phyloP scores from a whole-genome alignment of 1,140 invertebrate species.

The Cydia fagiglandana region DNA sequence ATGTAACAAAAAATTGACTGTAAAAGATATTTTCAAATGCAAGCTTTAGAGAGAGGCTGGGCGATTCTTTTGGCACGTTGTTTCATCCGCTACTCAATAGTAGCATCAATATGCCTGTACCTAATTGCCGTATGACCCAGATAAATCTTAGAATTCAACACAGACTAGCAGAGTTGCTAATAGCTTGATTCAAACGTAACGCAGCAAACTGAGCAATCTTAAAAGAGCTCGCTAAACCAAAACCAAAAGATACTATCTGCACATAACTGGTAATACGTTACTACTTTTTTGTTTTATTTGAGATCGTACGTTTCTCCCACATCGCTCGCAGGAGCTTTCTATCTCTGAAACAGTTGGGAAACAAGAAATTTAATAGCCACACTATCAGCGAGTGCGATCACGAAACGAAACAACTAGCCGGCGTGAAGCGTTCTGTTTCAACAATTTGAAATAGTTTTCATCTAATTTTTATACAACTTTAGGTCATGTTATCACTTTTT shows the following conservation, averaged over 20 bases:
- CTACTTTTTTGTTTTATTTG: not conserved
- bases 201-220: not conserved
- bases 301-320: not conserved
- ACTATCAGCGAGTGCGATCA: not conserved
- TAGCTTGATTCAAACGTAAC: not conserved
- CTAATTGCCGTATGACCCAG: not conserved
- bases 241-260: not conserved
- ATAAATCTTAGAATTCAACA: not conserved
- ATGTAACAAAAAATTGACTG: too few relatives aligned
- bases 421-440: not conserved
- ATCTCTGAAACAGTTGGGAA: conserved; percentile 5
- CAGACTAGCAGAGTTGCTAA: not conserved
- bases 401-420: not conserved
- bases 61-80: too few relatives aligned
- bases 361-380: conserved; percentile 20
- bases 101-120: too few relatives aligned
- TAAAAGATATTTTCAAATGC: too few relatives aligned
- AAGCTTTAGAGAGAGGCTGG: too few relatives aligned
- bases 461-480: too few relatives aligned
- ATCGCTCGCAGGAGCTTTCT: not conserved
- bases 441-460: too few relatives aligned
- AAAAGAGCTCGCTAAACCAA: not conserved
- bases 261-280: not conserved
- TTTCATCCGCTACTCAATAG: too few relatives aligned
- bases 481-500: too few relatives aligned